Conservation (phyloP, 2,888 invertebrate genomes). For the Cantharis flavilabris region DNA sequence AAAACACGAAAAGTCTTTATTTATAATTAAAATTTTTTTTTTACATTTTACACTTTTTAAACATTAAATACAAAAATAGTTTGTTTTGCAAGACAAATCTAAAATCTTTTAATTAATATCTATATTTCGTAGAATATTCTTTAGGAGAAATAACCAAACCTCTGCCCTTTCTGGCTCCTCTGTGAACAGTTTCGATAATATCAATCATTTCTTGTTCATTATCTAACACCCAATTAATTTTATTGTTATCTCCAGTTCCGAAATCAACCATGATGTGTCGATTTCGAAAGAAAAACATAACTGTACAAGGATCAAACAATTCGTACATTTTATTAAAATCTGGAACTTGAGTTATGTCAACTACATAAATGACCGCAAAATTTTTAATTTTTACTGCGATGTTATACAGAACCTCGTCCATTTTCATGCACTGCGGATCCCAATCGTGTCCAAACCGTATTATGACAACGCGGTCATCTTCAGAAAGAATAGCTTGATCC, state of each 20-base stretch:
- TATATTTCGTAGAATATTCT: slow-evolving; percentile 99
- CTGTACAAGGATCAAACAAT: slow-evolving; percentile 98
- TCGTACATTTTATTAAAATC: slow-evolving; percentile 99
- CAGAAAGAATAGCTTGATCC: slow-evolving; percentile 97
- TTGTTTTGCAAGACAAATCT: too few species aligned
- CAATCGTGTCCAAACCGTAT: slow-evolving; percentile 98
- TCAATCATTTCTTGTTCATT: slow-evolving; percentile 99
- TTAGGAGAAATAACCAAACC: slow-evolving; percentile 99
- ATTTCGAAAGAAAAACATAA: slow-evolving; percentile 99
- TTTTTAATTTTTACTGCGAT: slow-evolving; percentile 98
- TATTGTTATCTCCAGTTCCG: slow-evolving; percentile 98
- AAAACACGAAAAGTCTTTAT: too few species aligned
- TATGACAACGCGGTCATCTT: slow-evolving; percentile 97
- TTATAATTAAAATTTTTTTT: neutral
- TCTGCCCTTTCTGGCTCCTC: slow-evolving; percentile 98
- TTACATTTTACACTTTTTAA: neutral
- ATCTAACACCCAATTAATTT: slow-evolving; percentile 98
- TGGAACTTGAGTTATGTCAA: slow-evolving; percentile 97
- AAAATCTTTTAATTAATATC: slow-evolving; percentile 69
- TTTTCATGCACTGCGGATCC: slow-evolving; percentile 99
- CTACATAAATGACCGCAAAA: slow-evolving; percentile 96
- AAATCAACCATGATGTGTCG: slow-evolving; percentile 99
- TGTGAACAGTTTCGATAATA: slow-evolving; percentile 96
- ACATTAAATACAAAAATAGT: neutral
- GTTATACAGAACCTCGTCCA: slow-evolving; percentile 97